These are phyloP conservation scores for Nemurella pictetii DNA, from an alignment of 2,888 invertebrate genomes.

Conservation along the genomic window DNA sequence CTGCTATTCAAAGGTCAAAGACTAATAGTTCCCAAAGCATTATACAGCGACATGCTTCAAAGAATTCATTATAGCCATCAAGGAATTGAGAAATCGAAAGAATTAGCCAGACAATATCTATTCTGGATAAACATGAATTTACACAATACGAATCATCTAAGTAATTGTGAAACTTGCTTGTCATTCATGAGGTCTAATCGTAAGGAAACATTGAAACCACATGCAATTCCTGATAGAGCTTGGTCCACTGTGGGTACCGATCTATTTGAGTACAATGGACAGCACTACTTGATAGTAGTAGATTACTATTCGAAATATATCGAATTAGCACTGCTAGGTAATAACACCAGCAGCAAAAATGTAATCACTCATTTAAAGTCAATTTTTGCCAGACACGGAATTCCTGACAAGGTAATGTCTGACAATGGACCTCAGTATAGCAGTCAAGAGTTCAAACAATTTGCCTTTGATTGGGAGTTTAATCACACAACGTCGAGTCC, in stretches of 20 bases:
- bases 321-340: not conserved
- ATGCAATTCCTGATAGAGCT: not conserved
- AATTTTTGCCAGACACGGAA: not conserved
- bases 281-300: constrained; percentile 30
- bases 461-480: not conserved
- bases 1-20: no score
- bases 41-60: no score
- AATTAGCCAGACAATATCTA: no score
- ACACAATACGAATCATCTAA: no score
- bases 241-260: constrained; percentile 18
- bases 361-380: not conserved
- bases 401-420: not conserved
- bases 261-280: constrained; percentile 8
- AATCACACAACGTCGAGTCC: no score
- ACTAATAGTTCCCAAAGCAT: no score
- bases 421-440: no score
- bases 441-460: not conserved
- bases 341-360: not conserved
- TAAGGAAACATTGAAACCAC: not conserved
- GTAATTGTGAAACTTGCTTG: no score
- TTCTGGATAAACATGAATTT: no score
- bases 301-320: constrained; percentile 6
- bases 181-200: no score
- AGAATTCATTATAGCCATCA: no score
- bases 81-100: no score